Evolutionary conservation across 2,113 vertebrate genomes (phyloP).

Genomic region (Parus major): DNA sequence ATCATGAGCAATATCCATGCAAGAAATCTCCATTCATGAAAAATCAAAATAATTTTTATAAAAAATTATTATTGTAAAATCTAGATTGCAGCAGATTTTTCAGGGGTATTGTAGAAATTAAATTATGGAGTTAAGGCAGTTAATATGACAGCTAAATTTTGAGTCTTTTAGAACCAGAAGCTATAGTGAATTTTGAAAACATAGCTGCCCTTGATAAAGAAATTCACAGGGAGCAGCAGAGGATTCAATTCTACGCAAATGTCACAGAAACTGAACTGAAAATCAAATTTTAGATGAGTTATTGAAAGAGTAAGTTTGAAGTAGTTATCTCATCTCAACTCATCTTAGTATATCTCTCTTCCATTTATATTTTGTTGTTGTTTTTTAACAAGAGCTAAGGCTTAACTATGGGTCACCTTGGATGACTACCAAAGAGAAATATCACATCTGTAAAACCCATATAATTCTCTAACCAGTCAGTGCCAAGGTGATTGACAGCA

Average conservation of each 20-base stretch:
- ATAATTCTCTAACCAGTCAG: neutral
- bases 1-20: neutral
- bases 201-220: neutral
- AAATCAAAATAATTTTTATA: neutral
- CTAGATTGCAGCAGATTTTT: neutral
- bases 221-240: neutral
- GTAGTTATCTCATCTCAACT: neutral
- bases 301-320: neutral
- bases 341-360: neutral
- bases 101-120: neutral
- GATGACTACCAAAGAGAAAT: neutral
- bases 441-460: neutral
- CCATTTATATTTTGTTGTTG: neutral
- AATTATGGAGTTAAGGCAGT: neutral
- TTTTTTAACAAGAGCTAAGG: neutral
- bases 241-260: neutral
- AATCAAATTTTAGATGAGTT: neutral
- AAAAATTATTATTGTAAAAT: neutral
- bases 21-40: neutral
- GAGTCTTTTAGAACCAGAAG: neutral
- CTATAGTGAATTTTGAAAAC: neutral
- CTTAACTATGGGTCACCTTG: conserved; percentile 11
- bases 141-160: neutral
- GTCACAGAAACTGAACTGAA: neutral
- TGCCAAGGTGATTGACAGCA: neutral